Percentiles rank a stretch among this genome's conserved stretches.
Evolutionary conservation across 1,140 invertebrate genomes (phyloP).

Genomic region (Drosophila kurseongensis): DNA sequence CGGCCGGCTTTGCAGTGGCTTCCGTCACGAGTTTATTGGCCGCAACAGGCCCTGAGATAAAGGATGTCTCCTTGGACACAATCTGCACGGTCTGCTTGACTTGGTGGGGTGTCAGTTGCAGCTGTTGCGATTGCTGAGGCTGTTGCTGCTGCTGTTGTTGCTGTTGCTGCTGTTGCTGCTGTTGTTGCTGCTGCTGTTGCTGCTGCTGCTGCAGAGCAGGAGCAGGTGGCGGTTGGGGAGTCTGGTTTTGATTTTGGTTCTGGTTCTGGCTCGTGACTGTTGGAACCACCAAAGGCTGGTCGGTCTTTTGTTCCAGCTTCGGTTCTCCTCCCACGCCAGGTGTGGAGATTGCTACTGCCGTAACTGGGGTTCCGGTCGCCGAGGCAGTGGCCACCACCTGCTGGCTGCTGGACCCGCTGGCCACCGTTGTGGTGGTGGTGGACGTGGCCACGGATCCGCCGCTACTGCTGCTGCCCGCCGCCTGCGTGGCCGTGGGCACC

Average conservation of each 20-base stretch:
- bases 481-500: slow-evolving; percentile 72
- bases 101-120: slow-evolving; percentile 38
- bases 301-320: slow-evolving; percentile 16
- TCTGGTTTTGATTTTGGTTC: slow-evolving; percentile 32
- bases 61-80: slow-evolving; percentile 85
- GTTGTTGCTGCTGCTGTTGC: slow-evolving; percentile 40
- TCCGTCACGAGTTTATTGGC: slow-evolving; percentile 12
- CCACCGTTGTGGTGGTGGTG: slow-evolving; percentile 17
- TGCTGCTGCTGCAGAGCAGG: slow-evolving; percentile 25
- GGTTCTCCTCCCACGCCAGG: slow-evolving; percentile 19
- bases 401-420: slow-evolving; percentile 29
- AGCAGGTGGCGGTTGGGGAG: slow-evolving; percentile 36
- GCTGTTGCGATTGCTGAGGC: slow-evolving; percentile 44
- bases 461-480: slow-evolving; percentile 37
- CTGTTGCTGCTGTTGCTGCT: slow-evolving; percentile 20
- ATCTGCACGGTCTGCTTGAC: slow-evolving; percentile 74
- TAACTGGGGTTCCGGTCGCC: neutral
- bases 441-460: slow-evolving; percentile 79
- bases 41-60: slow-evolving; percentile 79
- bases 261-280: slow-evolving; percentile 5
- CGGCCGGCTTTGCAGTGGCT: slow-evolving; percentile 14
- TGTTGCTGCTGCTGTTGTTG: slow-evolving; percentile 52
- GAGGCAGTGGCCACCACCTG: slow-evolving; percentile 60
- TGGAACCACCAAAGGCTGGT: slow-evolving; percentile 5
- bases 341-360: slow-evolving; percentile 1